Percentiles rank a stretch among this genome's conserved stretches.
Evolutionary conservation across 1,140 invertebrate species (phyloP).

Genomic region (Leguminivora glycinivorella): DNA sequence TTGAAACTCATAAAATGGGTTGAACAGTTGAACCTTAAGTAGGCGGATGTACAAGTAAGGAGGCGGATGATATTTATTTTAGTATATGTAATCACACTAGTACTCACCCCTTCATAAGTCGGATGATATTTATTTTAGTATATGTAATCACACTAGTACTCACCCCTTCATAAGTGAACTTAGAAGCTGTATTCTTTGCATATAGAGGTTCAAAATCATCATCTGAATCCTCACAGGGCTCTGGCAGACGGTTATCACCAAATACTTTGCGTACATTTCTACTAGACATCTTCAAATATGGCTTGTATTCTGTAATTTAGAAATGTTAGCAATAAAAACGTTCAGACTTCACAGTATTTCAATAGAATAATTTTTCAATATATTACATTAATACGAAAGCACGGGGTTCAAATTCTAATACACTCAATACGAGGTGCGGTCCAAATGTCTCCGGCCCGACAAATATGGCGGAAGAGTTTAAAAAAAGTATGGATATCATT

Average conservation of each 20-base stretch:
- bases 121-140: neutral
- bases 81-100: no score
- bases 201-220: constrained; percentile 49
- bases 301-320: constrained; percentile 29
- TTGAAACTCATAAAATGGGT: no score
- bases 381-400: no score
- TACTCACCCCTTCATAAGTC: constrained; percentile 43
- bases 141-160: no score
- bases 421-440: no score
- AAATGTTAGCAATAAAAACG: neutral
- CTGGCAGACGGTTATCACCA: constrained; percentile 36
- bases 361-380: neutral
- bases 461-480: no score
- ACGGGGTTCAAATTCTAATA: no score
- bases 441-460: no score
- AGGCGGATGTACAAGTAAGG: neutral
- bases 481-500: no score
- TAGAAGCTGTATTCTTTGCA: constrained; percentile 24
- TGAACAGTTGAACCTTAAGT: no score
- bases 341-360: neutral
- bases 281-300: constrained; percentile 38
- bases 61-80: neutral
- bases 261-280: constrained; percentile 42
- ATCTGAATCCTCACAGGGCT: constrained; percentile 41
- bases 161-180: constrained; percentile 41